Base-by-base conservation (phyloP, 2,113 vertebrate species). In the Pogona vitticeps region DNA sequence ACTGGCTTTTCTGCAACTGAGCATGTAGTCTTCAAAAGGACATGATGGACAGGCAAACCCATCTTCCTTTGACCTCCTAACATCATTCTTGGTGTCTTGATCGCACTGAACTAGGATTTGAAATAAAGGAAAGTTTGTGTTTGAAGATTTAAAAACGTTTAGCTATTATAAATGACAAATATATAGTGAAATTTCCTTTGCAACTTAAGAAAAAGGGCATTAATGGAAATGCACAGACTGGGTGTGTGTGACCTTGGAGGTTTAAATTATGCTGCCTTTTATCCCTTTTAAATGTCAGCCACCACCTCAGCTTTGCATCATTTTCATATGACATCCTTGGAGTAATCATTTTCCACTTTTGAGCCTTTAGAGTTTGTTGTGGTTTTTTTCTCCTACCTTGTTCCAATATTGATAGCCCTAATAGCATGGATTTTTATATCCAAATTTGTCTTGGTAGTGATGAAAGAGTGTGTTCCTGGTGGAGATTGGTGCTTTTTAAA, bases 321-420 rank as follows among this genome's bases (percentile, higher is more conserved):
- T 14, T 75, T 61, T 79, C 2, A 15, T 36, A n/a, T 33, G 20
- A 42, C 31, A 33, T 20, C 31, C 6, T n/a, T 65, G 28, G 21
- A 77, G 77, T 85, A n/a, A 85, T 85, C 63, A 46, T 56, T 40
- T 65, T 85, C 61, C 28, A 52, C 42, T 42, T 20, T 52, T 46
- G 23, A 70, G 14, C 23, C 46, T 28, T 36, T 23, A 68, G 23
- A 15, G 12, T 15, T 33, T 76, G 12, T 23, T 42, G 10, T 40
- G 31, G 14, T 40, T 42, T 40, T 67, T 63, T 59, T 59, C 33
- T n/a, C 28, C 2, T 3, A n/a, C 72, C 28, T 85, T 56, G 23
- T 78, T 68, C 8, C 42, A 68, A 59, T 67, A 78, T 85, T 82
- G 52, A 82, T 82, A 68, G 70, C 17, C 80, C 31, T 85, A 67